These are phyloP conservation scores for Phortica okadai DNA, from an alignment of 2,888 invertebrate species.

Conservation along the genomic window DNA sequence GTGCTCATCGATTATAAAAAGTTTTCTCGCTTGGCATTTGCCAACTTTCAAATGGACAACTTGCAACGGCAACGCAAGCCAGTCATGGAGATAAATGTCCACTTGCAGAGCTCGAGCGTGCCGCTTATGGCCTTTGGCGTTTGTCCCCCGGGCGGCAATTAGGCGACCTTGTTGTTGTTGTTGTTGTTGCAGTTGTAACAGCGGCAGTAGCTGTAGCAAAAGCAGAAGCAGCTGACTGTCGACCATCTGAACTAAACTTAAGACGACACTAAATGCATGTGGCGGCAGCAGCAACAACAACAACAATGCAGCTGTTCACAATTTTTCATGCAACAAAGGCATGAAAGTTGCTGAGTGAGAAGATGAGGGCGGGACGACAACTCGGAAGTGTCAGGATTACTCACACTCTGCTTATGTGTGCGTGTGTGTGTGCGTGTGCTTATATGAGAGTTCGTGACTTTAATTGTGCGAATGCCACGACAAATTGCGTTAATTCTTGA, in stretches of 20 bases:
- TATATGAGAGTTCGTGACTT: constrained; percentile 57
- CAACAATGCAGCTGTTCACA: constrained; percentile 22
- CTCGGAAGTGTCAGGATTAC: neutral
- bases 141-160: constrained; percentile 9
- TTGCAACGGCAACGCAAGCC: neutral
- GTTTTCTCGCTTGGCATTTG: constrained; percentile 41
- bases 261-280: constrained; percentile 25
- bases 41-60: constrained; percentile 8
- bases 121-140: neutral
- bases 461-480: constrained; percentile 72
- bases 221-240: no score
- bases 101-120: constrained; percentile 3
- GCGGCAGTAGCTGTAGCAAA: no score
- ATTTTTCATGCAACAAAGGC: constrained; percentile 25
- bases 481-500: constrained; percentile 70
- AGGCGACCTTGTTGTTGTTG: constrained; percentile 8
- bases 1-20: constrained; percentile 68
- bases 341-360: neutral
- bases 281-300: neutral
- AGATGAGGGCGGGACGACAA: neutral
- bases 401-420: constrained; percentile 1
- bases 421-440: constrained; percentile 44
- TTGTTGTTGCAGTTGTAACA: neutral
- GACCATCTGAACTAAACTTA: neutral
- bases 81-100: constrained; percentile 22